Evolutionary conservation across 1,140 invertebrate genomes (phyloP).

Genomic region (Lasioglossum albipes): DNA sequence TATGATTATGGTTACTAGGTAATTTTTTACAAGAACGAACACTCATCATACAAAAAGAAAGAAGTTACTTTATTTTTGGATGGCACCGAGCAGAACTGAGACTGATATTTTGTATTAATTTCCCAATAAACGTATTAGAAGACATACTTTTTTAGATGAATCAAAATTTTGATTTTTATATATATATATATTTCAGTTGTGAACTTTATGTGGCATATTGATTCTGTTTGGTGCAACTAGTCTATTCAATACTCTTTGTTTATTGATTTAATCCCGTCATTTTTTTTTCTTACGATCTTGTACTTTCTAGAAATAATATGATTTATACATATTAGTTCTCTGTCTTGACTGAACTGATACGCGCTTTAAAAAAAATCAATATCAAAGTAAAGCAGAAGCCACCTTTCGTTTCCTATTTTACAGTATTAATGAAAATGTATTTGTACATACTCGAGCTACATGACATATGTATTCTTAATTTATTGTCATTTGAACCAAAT

Average conservation of each 20-base stretch:
- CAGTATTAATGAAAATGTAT: conserved; percentile 46
- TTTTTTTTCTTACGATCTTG: conserved; percentile 18
- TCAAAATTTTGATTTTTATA: conserved; percentile 7
- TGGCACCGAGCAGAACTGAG: conserved; percentile 47
- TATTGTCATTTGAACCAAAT: conserved; percentile 45
- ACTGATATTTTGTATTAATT: conserved; percentile 48
- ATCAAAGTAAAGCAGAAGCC: conserved; percentile 25
- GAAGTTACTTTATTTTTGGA: conserved; percentile 38
- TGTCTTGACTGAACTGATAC: conserved; percentile 3
- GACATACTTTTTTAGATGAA: neutral
- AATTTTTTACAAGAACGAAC: conserved; percentile 36
- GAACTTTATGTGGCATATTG: conserved; percentile 10
- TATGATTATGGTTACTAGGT: conserved; percentile 32
- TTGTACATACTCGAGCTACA: conserved; percentile 41
- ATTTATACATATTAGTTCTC: neutral
- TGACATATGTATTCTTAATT: conserved; percentile 35
- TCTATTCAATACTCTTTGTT: conserved; percentile 19
- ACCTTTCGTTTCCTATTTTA: conserved; percentile 40
- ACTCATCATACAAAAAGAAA: conserved; percentile 14
- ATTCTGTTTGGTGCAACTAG: conserved; percentile 49
- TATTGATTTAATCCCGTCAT: conserved; percentile 10
- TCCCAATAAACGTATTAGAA: conserved; percentile 29
- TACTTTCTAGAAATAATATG: conserved; percentile 8
- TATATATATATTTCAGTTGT: conserved; percentile 3
- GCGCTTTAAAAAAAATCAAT: conserved; percentile 7